phyloP scores from a whole-genome alignment of 2,888 invertebrate species.

The Apodemia duryi region DNA sequence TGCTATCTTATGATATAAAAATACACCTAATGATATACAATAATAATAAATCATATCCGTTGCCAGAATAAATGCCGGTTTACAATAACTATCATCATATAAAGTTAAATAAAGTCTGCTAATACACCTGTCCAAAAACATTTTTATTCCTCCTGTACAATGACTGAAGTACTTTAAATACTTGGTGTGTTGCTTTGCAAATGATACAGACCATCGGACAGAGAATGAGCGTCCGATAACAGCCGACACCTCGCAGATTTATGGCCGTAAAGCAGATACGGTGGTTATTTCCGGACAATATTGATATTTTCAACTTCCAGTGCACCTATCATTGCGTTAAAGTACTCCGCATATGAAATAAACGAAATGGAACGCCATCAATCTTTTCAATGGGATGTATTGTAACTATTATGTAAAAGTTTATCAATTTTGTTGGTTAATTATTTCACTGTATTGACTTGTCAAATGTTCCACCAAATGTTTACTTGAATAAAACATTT shows the following conservation, averaged over 20 bases:
- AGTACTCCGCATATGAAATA: slow-evolving; percentile 58
- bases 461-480: too few species aligned
- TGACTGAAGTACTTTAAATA: slow-evolving; percentile 46
- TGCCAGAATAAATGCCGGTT: too few species aligned
- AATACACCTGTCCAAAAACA: too few species aligned
- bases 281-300: slow-evolving; percentile 65
- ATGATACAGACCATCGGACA: slow-evolving; percentile 74
- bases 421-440: slow-evolving; percentile 16
- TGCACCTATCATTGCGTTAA: slow-evolving; percentile 65
- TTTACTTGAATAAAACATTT: too few species aligned
- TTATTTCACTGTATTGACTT: slow-evolving; percentile 11
- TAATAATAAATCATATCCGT: too few species aligned
- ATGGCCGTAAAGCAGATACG: slow-evolving; percentile 56
- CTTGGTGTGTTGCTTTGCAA: slow-evolving; percentile 71
- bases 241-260: slow-evolving; percentile 73
- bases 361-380: slow-evolving; percentile 44
- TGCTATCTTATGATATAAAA: too few species aligned
- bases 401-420: slow-evolving; percentile 7
- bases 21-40: too few species aligned
- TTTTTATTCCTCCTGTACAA: slow-evolving; percentile 20
- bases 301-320: slow-evolving; percentile 63
- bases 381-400: slow-evolving; percentile 34
- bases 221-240: slow-evolving; percentile 68
- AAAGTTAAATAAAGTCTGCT: too few species aligned
- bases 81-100: too few species aligned